phyloP scores from a whole-genome alignment of 2,113 vertebrate species.

The Clarias macrocephalus region DNA sequence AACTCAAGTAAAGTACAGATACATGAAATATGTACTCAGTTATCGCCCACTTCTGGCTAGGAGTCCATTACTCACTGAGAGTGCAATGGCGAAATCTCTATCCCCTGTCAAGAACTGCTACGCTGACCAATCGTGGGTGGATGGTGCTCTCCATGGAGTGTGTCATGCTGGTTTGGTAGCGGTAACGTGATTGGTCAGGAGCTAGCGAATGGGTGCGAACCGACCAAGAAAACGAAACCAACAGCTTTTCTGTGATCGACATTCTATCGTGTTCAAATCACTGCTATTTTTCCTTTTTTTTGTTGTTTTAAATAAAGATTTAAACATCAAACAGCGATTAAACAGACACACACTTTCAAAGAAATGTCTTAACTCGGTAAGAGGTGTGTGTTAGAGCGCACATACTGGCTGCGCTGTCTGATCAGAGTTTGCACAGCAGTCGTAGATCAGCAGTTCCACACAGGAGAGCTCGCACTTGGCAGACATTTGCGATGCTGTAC shows the following conservation, averaged over 20 bases:
- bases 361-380: neutral
- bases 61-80: neutral
- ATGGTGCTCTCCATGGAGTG: neutral
- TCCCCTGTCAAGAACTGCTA: neutral
- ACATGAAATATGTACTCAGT: too few relatives aligned
- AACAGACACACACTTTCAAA: neutral
- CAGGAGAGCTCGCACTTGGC: conserved; percentile 16
- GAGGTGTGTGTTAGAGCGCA: neutral
- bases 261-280: neutral
- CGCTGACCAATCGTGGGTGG: neutral
- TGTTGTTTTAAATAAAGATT: too few relatives aligned
- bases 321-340: neutral
- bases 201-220: neutral
- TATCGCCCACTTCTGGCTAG: neutral
- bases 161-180: neutral
- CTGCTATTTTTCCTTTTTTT: neutral
- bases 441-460: conserved; percentile 33
- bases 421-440: conserved; percentile 4
- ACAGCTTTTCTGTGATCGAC: neutral
- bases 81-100: neutral
- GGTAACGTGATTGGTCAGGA: too few relatives aligned
- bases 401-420: neutral
- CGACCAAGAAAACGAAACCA: neutral
- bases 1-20: too few relatives aligned
- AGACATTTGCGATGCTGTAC: conserved; percentile 22